phyloP scores from a whole-genome alignment of 2,888 invertebrate genomes.

The Stramonita haemastoma region DNA sequence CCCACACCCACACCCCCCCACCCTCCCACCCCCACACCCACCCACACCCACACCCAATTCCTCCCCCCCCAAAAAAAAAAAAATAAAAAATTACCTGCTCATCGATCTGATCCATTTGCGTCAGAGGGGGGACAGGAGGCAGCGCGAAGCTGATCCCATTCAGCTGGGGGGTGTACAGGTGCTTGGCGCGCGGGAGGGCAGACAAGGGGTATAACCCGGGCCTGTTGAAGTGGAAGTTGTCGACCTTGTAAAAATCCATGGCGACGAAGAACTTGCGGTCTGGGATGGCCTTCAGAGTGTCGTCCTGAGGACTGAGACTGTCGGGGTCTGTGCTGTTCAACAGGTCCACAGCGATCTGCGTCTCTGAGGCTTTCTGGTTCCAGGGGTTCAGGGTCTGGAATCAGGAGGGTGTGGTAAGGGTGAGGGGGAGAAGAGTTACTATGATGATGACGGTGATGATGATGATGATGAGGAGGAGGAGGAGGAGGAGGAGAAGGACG shows the following conservation, averaged over 20 bases:
- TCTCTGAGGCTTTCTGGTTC: slow-evolving; percentile 82
- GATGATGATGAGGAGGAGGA: no score
- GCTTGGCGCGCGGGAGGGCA: slow-evolving; percentile 81
- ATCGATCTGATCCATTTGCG: slow-evolving; percentile 77
- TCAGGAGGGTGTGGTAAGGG: slow-evolving; percentile 11
- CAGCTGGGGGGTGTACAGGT: slow-evolving; percentile 88
- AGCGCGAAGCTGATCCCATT: slow-evolving; percentile 90
- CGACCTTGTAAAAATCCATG: slow-evolving; percentile 91
- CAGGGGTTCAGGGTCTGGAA: slow-evolving; percentile 83
- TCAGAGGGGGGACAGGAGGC: slow-evolving; percentile 86
- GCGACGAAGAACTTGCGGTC: slow-evolving; percentile 90
- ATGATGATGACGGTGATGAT: no score
- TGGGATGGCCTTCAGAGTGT: slow-evolving; percentile 72
- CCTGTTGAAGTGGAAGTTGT: slow-evolving; percentile 89
- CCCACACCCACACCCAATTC: background rate
- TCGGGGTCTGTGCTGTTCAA: slow-evolving; percentile 50
- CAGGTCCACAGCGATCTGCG: slow-evolving; percentile 74
- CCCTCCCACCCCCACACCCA: background rate
- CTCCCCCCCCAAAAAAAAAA: background rate
- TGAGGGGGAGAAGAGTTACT: no score
- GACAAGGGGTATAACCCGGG: slow-evolving; percentile 79
- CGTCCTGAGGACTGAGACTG: slow-evolving; percentile 63
- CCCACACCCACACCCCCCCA: no score
- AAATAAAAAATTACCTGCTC: background rate
- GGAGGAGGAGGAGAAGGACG: no score